Evolutionary conservation across 2,888 invertebrate species (phyloP).

Genomic region (Subacronicta megacephala): DNA sequence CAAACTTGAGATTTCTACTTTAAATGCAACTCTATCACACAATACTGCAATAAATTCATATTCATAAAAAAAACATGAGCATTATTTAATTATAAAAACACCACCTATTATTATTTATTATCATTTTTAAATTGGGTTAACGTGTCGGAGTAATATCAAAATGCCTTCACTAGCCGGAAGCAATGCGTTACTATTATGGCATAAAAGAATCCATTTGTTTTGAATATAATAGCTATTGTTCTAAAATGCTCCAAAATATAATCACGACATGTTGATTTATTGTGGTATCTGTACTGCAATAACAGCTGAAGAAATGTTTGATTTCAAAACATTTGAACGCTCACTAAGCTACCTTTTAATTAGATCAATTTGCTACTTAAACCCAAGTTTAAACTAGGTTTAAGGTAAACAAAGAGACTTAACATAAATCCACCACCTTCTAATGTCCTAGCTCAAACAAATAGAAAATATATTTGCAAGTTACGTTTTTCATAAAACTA

Average conservation of each 20-base stretch:
- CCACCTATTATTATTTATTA: conserved; percentile 59
- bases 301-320: conserved; percentile 31
- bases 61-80: conserved; percentile 33
- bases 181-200: conserved; percentile 78
- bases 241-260: conserved; percentile 78
- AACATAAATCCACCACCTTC: too few species aligned
- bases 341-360: background rate
- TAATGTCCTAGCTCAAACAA: too few species aligned
- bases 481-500: too few species aligned
- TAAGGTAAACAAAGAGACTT: too few species aligned
- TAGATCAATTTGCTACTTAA: too few species aligned
- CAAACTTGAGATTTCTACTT: too few species aligned
- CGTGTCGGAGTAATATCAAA: conserved; percentile 74
- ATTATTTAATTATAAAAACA: conserved; percentile 55
- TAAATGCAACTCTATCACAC: background rate
- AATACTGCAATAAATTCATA: conserved; percentile 39
- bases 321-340: conserved; percentile 27
- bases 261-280: conserved; percentile 85
- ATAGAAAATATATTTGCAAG: too few species aligned
- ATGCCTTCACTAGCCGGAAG: conserved; percentile 80
- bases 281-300: conserved; percentile 42
- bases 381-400: too few species aligned
- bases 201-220: conserved; percentile 82
- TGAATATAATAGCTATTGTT: conserved; percentile 88
- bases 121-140: conserved; percentile 60